Percentiles rank a stretch among this genome's conserved stretches.
phyloP scores from a whole-genome alignment of 2,888 invertebrate genomes.

The Leptinotarsa rubiginosa region DNA sequence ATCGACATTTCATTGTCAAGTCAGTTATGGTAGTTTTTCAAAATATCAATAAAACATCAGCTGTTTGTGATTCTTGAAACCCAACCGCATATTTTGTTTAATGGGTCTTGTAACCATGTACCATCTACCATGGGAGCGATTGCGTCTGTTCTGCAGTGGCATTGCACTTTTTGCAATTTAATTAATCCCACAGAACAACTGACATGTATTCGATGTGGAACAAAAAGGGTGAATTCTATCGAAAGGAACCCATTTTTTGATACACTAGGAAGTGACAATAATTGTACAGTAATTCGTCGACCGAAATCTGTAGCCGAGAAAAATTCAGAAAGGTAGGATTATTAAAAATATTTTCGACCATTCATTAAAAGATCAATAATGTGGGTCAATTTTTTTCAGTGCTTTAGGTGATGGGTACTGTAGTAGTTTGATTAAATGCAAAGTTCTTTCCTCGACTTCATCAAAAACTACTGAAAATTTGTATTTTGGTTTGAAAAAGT shows the following conservation, averaged over 20 bases:
- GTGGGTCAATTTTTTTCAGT: conserved; percentile 48
- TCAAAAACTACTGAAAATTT: conserved; percentile 39
- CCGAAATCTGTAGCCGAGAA: conserved; percentile 52
- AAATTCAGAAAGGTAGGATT: conserved; percentile 47
- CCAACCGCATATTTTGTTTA: conserved; percentile 48
- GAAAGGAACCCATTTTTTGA: conserved; percentile 53
- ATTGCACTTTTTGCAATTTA: conserved; percentile 87
- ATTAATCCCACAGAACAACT: conserved; percentile 89
- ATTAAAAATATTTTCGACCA: conserved; percentile 42
- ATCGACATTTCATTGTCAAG: conserved; percentile 16
- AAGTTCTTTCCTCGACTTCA: conserved; percentile 46
- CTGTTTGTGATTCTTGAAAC: conserved; percentile 51
- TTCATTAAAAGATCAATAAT: conserved; percentile 55
- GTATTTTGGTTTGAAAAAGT: conserved; percentile 45
- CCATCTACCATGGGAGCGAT: conserved; percentile 85
- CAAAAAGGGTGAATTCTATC: conserved; percentile 65
- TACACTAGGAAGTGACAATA: conserved; percentile 55
- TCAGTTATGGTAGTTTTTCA: conserved; percentile 38
- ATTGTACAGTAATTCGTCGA: conserved; percentile 63
- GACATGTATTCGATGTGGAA: conserved; percentile 87
- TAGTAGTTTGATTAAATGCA: conserved; percentile 57
- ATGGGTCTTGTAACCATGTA: conserved; percentile 64
- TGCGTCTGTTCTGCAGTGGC: conserved; percentile 94
- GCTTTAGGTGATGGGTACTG: conserved; percentile 50
- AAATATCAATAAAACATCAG: conserved; percentile 51